These are phyloP conservation scores for Coracias cyanogaster DNA, from an alignment of 2,797 vertebrate species.

Conservation along the genomic window DNA sequence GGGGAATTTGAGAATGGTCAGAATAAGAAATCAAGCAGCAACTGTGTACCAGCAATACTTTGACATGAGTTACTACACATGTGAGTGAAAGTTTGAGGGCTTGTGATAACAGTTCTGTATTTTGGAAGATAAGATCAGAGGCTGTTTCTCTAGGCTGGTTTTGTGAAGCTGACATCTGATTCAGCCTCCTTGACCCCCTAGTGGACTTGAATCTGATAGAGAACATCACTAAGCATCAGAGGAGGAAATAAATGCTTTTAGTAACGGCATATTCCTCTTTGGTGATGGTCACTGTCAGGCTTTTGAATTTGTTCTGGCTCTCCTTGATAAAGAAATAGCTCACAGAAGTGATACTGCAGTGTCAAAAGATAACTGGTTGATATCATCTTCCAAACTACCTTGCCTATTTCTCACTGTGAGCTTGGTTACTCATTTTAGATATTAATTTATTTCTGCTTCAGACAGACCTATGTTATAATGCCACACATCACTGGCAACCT, in stretches of 20 bases:
- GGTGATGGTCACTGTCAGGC: background rate
- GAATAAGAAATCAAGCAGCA: background rate
- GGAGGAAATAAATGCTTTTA: background rate
- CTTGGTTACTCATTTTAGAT: constrained; percentile 27
- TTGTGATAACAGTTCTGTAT: background rate
- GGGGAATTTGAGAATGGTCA: background rate
- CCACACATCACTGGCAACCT: background rate
- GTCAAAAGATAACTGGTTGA: background rate
- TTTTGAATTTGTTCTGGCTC: constrained; percentile 4
- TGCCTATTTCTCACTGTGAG: constrained; percentile 12
- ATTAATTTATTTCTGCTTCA: background rate
- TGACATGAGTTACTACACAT: background rate
- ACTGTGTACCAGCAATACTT: background rate
- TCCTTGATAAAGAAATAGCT: background rate
- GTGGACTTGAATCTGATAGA: background rate
- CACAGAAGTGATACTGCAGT: background rate
- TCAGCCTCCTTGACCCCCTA: background rate
- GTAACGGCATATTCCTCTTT: background rate
- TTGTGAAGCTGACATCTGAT: background rate
- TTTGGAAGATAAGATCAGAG: background rate
- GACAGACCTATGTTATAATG: background rate
- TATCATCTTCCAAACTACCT: background rate
- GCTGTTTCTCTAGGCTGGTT: background rate
- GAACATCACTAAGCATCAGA: background rate
- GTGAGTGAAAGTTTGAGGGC: background rate